Base-by-base conservation (phyloP, 2,113 vertebrate species). In the Proterorhinus semilunaris region DNA sequence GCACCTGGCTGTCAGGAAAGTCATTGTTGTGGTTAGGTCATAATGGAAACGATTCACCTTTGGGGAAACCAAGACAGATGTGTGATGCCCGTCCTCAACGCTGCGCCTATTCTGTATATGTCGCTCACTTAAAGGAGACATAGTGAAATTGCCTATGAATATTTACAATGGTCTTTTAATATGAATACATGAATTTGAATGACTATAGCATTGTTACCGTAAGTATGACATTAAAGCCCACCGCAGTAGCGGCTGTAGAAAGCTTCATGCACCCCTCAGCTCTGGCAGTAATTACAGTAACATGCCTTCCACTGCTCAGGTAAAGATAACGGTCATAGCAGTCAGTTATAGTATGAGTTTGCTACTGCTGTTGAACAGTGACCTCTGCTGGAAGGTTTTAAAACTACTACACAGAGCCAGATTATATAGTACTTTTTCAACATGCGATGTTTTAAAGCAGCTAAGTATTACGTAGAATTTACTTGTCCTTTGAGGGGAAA, bases 351-450 rank as follows among this genome's bases (percentile, higher is more conserved):
- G 8, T 10, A 2, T 67, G 42, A 54, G 11, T 10, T 45, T 63
- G 15, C 7, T 82, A 80, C 69, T 83, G 80, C 81, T 76, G 86
- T 81, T 69, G 82, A 89, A 90, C 66, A 87, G 78, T 70, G 92
- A 82, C 91, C 87, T 91, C 92, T 93, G 84, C 84, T 91, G 92
- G 87, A 75, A 5, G 7, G 36, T 9, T 1, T 59, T 62, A 10
- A 70, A 82, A 76, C 27, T 6, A 43, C 12, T 11, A 12, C 57
- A 61, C 13, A 15, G 16, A 36, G 27, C 3, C 27, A 36, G 27
- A 36, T 5, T 36, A 36, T 27, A 2, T 27, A 27, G 1, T 27
- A 27, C 27, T 36, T 36, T 36, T 36, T 36, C 27, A 36, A 36
- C 27, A 3, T 36, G 27, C 27, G 4, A 36, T 36, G 27, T 36